Evolutionary conservation across 2,888 invertebrate genomes (phyloP).

Genomic region (Amphipoea oculea): DNA sequence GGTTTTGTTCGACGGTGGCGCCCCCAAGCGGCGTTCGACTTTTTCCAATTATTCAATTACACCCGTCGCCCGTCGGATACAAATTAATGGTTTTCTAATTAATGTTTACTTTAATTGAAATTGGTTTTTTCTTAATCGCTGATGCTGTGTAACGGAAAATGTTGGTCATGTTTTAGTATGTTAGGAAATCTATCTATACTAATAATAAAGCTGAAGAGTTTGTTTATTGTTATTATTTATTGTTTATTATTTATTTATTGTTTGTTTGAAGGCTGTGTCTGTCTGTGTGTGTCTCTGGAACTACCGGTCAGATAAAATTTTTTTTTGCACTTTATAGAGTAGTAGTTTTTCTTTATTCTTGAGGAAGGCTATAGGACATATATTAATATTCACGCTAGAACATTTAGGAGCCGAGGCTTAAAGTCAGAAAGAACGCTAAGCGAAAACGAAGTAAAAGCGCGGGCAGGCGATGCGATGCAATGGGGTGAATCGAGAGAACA

Average conservation of each 20-base stretch:
- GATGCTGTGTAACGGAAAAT: background rate
- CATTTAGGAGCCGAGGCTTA: too few species aligned
- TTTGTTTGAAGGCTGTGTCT: background rate
- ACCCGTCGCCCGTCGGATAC: constrained; percentile 54
- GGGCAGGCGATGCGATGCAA: too few species aligned
- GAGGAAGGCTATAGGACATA: too few species aligned
- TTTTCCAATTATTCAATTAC: constrained; percentile 71
- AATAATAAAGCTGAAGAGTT: background rate
- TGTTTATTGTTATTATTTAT: background rate
- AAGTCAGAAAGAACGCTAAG: too few species aligned
- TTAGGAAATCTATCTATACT: background rate
- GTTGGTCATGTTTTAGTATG: background rate
- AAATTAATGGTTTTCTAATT: constrained; percentile 69
- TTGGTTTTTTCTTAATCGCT: constrained; percentile 49
- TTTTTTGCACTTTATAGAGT: too few species aligned
- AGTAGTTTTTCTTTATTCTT: too few species aligned
- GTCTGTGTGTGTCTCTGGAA: too few species aligned
- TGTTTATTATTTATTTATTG: background rate
- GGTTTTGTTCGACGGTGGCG: constrained; percentile 51
- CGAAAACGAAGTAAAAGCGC: too few species aligned
- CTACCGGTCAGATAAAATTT: too few species aligned
- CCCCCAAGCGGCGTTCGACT: constrained; percentile 57
- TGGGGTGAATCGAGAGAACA: too few species aligned
- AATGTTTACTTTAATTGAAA: constrained; percentile 68
- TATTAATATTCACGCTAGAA: too few species aligned